Conservation (phyloP, 2,888 invertebrate genomes). For the Zhuqinia jingwanae region DNA sequence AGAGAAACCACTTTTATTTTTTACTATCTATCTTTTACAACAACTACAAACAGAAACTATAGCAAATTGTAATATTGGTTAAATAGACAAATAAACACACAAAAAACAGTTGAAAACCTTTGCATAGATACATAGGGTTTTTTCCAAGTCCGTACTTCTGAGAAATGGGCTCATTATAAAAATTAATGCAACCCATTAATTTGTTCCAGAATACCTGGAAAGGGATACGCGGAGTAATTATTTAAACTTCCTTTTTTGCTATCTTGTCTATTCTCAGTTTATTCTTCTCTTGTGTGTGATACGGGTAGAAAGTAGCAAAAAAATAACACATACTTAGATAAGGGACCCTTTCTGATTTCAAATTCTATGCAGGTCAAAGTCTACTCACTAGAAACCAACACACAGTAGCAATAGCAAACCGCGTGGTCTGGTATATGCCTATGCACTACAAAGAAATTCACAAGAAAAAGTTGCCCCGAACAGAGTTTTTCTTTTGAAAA, state of each 20-base stretch:
- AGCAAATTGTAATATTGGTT: neutral
- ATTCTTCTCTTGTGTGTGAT: too few species aligned
- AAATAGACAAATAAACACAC: conserved; percentile 28
- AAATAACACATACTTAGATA: too few species aligned
- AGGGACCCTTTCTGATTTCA: too few species aligned
- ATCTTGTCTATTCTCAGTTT: too few species aligned
- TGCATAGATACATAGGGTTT: neutral
- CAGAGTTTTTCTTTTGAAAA: neutral
- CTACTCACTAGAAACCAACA: neutral
- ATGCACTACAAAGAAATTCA: conserved; percentile 25
- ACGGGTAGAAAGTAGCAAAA: too few species aligned
- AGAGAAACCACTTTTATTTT: neutral
- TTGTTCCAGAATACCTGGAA: conserved; percentile 29
- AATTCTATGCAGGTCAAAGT: too few species aligned
- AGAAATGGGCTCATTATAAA: conserved; percentile 26
- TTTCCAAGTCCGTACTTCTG: neutral
- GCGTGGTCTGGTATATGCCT: too few species aligned
- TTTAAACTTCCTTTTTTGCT: neutral
- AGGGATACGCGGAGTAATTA: neutral
- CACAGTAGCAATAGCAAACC: too few species aligned
- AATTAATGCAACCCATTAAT: conserved; percentile 36
- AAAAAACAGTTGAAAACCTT: neutral
- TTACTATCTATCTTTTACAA: neutral
- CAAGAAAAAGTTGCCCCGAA: neutral
- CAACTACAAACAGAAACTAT: neutral